These are phyloP conservation scores for Spialia ferax DNA, from an alignment of 2,888 invertebrate species.

Conservation along the genomic window DNA sequence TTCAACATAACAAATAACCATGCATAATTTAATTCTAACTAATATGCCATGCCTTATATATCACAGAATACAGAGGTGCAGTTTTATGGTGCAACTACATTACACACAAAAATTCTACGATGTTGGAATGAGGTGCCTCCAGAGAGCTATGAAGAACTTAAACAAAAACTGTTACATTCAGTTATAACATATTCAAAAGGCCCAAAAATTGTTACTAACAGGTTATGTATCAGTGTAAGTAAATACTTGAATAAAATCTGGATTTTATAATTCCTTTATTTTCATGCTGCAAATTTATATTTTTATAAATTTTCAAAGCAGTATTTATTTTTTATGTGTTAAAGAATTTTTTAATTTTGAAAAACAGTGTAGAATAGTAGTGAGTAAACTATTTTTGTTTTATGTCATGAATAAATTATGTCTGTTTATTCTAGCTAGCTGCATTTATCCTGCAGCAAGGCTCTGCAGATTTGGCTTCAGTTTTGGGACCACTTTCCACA, in stretches of 20 bases:
- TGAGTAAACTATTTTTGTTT: neutral
- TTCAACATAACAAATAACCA: too few species aligned
- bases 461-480: constrained; percentile 90
- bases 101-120: constrained; percentile 95
- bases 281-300: too few species aligned
- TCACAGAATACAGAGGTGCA: constrained; percentile 94
- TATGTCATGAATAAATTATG: neutral
- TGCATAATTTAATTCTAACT: neutral
- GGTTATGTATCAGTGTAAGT: constrained; percentile 95
- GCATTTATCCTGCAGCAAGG: constrained; percentile 92
- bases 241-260: too few species aligned
- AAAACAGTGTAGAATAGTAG: too few species aligned
- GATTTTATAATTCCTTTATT: too few species aligned
- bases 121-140: constrained; percentile 95
- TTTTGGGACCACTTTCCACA: constrained; percentile 89
- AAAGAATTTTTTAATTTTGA: too few species aligned
- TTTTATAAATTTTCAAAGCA: too few species aligned
- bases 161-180: constrained; percentile 92
- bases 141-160: constrained; percentile 92
- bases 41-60: neutral
- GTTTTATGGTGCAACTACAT: constrained; percentile 96
- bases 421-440: constrained; percentile 88
- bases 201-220: constrained; percentile 94
- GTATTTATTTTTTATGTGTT: too few species aligned
- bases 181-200: constrained; percentile 92